Evolutionary conservation across 2,113 vertebrate species (phyloP).

Genomic region (Pitta sordida): DNA sequence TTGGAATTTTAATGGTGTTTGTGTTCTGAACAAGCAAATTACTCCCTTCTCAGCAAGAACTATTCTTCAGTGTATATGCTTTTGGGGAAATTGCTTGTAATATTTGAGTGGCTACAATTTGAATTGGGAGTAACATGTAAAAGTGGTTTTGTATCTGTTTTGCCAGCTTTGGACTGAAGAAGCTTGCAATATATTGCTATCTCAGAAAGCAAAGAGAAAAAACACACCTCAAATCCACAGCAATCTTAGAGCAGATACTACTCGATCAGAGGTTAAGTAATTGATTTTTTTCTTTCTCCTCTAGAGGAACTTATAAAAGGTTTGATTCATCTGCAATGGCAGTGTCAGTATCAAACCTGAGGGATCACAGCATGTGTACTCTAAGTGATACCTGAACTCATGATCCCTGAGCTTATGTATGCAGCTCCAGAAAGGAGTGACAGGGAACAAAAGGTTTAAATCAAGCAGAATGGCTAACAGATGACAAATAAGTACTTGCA

Average conservation of each 20-base stretch:
- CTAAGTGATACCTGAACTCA: background rate
- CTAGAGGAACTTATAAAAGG: background rate
- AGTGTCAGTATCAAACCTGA: background rate
- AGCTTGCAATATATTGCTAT: background rate
- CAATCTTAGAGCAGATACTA: background rate
- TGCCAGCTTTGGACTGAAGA: background rate
- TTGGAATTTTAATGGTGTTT: background rate
- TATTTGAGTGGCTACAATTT: background rate
- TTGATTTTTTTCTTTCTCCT: background rate
- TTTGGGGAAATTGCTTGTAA: background rate
- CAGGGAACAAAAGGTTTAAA: background rate
- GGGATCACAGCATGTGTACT: background rate
- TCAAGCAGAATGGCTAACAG: background rate
- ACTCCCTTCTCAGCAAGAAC: background rate
- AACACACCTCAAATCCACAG: background rate
- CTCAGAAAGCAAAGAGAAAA: background rate
- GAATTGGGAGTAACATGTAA: background rate
- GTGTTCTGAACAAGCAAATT: background rate
- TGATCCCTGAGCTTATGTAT: background rate
- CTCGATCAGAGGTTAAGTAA: background rate
- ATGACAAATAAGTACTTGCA: background rate
- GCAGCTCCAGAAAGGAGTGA: background rate
- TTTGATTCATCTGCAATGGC: background rate
- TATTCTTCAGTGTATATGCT: background rate
- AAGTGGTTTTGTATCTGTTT: background rate